Conservation (phyloP, 2,888 invertebrate genomes). For the Agrochola litura region DNA sequence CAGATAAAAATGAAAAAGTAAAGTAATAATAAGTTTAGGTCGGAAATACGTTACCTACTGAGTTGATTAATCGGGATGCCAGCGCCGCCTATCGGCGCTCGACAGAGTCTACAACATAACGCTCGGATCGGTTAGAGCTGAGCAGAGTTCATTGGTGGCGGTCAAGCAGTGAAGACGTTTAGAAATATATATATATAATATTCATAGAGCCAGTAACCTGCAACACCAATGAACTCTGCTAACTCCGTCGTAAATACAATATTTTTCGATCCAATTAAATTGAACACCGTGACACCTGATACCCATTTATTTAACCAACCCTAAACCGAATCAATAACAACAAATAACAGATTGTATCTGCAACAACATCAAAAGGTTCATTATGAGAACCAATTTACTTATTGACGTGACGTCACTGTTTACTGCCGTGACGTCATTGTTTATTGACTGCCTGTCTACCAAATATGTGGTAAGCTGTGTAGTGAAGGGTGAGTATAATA, state of each 20-base stretch:
- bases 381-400: conserved; percentile 36
- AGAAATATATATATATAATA: too few relatives aligned
- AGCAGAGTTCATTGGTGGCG: too few relatives aligned
- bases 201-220: too few relatives aligned
- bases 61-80: too few relatives aligned
- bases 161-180: too few relatives aligned
- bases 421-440: conserved; percentile 15
- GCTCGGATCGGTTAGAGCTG: too few relatives aligned
- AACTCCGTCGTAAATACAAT: too few relatives aligned
- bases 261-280: not conserved
- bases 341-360: conserved; percentile 29
- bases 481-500: too few relatives aligned
- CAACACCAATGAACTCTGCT: too few relatives aligned
- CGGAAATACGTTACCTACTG: too few relatives aligned
- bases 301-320: conserved; percentile 4
- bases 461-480: not conserved
- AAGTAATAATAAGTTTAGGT: not conserved
- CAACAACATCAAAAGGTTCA: conserved; percentile 40
- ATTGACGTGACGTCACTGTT: conserved; percentile 23
- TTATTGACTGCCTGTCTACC: not conserved
- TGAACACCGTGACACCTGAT: not conserved
- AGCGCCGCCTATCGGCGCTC: too few relatives aligned
- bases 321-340: conserved; percentile 18
- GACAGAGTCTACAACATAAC: too few relatives aligned
- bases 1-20: not conserved